Percentiles rank a stretch among this genome's conserved stretches.
Evolutionary conservation across 1,140 invertebrate species (phyloP).

Genomic region (Neocloeon triangulifer): DNA sequence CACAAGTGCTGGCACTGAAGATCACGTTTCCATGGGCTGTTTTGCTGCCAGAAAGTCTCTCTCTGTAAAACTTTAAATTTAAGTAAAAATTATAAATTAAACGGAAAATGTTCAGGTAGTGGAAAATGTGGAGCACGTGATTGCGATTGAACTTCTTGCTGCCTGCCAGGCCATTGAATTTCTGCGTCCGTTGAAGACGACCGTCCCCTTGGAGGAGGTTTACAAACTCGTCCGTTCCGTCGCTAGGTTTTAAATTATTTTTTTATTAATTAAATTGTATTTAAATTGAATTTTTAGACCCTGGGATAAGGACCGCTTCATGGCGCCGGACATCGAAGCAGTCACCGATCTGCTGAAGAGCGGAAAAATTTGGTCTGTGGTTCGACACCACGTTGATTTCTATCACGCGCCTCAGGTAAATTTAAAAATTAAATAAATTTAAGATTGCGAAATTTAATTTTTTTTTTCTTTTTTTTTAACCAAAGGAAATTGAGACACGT

Average conservation of each 20-base stretch:
- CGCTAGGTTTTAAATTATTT: constrained; percentile 16
- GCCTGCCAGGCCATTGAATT: constrained; percentile 58
- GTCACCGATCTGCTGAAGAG: constrained; percentile 29
- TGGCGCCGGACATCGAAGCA: constrained; percentile 40
- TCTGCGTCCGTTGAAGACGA: constrained; percentile 42
- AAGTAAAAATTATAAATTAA: not conserved
- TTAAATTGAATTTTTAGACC: constrained; percentile 17
- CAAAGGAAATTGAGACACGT: constrained; percentile 19
- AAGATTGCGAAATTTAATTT: constrained; percentile 2
- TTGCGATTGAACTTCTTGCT: constrained; percentile 45
- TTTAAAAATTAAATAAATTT: constrained; percentile 4
- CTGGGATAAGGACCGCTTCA: constrained; percentile 39
- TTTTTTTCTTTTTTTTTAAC: constrained; percentile 7
- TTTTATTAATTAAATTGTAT: too few relatives aligned
- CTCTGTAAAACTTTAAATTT: constrained; percentile 11
- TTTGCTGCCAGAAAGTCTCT: constrained; percentile 42
- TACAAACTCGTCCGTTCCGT: constrained; percentile 34
- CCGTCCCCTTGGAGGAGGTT: constrained; percentile 41
- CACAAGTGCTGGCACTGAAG: constrained; percentile 52
- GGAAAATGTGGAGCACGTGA: constrained; percentile 40
- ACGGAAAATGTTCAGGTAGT: constrained; percentile 21
- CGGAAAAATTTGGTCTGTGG: constrained; percentile 29
- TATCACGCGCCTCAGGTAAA: constrained; percentile 19
- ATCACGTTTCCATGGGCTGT: constrained; percentile 56
- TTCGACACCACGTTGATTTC: constrained; percentile 21